These are phyloP conservation scores for Listronotus bonariensis DNA, from an alignment of 1,140 invertebrate genomes.

Conservation along the genomic window DNA sequence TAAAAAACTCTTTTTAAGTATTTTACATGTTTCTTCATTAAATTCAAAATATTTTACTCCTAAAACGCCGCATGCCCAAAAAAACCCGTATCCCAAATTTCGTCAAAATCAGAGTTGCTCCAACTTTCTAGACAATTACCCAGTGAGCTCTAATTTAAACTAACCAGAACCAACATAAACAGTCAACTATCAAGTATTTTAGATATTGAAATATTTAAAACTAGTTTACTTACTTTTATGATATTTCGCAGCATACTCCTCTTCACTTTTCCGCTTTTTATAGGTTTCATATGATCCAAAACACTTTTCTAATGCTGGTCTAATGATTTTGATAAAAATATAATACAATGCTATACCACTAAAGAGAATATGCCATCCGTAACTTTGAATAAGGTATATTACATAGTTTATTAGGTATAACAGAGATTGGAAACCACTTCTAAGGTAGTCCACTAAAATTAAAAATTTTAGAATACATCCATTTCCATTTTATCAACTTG, in stretches of 20 bases:
- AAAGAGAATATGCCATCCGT: constrained; percentile 43
- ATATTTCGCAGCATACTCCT: constrained; percentile 56
- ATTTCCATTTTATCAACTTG: no score
- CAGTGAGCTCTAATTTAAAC: no score
- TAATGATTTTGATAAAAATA: constrained; percentile 32
- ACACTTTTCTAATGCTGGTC: constrained; percentile 18
- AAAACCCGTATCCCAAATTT: no score
- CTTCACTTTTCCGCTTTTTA: constrained; percentile 47
- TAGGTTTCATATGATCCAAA: constrained; percentile 29
- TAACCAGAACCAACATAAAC: no score
- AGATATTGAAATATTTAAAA: no score
- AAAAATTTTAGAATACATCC: not conserved
- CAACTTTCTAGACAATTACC: no score
- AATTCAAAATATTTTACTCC: no score
- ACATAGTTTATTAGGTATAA: not conserved
- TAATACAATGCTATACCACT: constrained; percentile 25
- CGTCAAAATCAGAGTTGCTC: no score
- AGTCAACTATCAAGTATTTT: no score
- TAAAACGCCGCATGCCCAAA: no score
- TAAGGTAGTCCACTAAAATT: constrained; percentile 11
- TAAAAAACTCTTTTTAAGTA: no score
- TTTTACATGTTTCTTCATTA: no score
- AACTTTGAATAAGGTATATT: constrained; percentile 28
- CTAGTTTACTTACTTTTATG: constrained; percentile 59
- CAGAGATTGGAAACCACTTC: constrained; percentile 3